Conservation (phyloP, 1,140 invertebrate species). For the Battus philenor region DNA sequence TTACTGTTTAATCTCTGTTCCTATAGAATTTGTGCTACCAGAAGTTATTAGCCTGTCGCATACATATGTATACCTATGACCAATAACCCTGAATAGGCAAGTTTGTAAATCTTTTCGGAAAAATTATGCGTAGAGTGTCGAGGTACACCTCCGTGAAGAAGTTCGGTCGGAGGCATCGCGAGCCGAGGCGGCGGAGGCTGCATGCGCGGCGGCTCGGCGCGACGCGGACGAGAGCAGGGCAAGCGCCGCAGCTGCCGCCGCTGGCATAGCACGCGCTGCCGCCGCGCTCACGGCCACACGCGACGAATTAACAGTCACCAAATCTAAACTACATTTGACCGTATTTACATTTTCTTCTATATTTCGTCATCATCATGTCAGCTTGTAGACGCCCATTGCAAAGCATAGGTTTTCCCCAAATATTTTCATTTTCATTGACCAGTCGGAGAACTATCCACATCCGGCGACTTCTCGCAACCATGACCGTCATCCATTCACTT, state of each 20-base stretch:
- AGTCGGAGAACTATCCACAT: too few species aligned
- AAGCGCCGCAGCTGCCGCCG: conserved; percentile 39
- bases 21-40: too few species aligned
- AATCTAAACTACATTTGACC: conserved; percentile 47
- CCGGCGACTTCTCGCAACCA: too few species aligned
- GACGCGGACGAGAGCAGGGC: conserved; percentile 34
- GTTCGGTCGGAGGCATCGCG: conserved; percentile 41
- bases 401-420: too few species aligned
- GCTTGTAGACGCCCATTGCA: too few species aligned
- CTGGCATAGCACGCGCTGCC: conserved; percentile 40
- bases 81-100: too few species aligned
- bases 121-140: conserved; percentile 50
- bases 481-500: too few species aligned
- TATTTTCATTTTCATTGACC: not conserved
- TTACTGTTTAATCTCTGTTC: too few species aligned
- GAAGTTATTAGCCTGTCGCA: too few species aligned
- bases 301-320: conserved; percentile 43
- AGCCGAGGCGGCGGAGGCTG: conserved; percentile 48
- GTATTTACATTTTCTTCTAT: conserved; percentile 32
- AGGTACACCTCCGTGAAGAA: conserved; percentile 41
- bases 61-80: too few species aligned
- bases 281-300: conserved; percentile 32
- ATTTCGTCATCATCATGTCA: too few species aligned
- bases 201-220: conserved; percentile 37
- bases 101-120: too few species aligned